Percentiles rank a stretch among this genome's conserved stretches.
Evolutionary conservation across 2,888 invertebrate species (phyloP).

Genomic region (Trissolcus brochymenae): DNA sequence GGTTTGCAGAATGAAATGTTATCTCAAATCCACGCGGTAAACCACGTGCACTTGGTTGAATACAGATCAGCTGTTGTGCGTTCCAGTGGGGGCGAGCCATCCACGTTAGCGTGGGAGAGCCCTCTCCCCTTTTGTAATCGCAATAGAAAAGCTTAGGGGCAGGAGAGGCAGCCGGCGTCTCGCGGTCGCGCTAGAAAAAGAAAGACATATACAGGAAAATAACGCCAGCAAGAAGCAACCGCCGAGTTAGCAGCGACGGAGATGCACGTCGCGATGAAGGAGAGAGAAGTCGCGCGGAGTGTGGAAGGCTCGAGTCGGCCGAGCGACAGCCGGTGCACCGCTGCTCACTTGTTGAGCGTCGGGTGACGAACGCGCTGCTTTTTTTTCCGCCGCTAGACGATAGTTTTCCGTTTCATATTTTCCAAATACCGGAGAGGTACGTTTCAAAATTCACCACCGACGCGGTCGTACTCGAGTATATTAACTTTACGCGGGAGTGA

Average conservation of each 20-base stretch:
- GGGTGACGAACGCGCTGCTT: slow-evolving; percentile 68
- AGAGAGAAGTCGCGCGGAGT: slow-evolving; percentile 55
- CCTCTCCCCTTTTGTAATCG: slow-evolving; percentile 1
- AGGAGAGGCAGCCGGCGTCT: slow-evolving; percentile 6
- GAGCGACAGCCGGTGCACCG: slow-evolving; percentile 64
- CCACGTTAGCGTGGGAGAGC: slow-evolving; percentile 31
- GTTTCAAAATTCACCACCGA: no score
- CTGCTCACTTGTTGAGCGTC: slow-evolving; percentile 76
- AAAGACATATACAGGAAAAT: slow-evolving; percentile 1
- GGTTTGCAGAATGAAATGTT: no score
- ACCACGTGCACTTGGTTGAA: slow-evolving; percentile 40
- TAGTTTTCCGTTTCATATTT: not conserved
- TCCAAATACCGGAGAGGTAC: no score
- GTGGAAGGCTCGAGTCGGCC: slow-evolving; percentile 60
- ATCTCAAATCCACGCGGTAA: slow-evolving; percentile 11
- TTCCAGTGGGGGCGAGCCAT: slow-evolving; percentile 9
- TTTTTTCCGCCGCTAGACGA: slow-evolving; percentile 15
- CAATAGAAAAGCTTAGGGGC: slow-evolving; percentile 10
- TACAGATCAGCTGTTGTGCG: slow-evolving; percentile 50
- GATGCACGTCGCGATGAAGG: slow-evolving; percentile 23
- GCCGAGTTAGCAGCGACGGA: slow-evolving; percentile 24
- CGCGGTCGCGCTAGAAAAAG: slow-evolving; percentile 7
- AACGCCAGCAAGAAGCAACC: slow-evolving; percentile 7
- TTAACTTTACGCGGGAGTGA: not conserved
- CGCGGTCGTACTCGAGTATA: not conserved